phyloP scores from a whole-genome alignment of 2,113 vertebrate species.

The Pseudorasbora parva region DNA sequence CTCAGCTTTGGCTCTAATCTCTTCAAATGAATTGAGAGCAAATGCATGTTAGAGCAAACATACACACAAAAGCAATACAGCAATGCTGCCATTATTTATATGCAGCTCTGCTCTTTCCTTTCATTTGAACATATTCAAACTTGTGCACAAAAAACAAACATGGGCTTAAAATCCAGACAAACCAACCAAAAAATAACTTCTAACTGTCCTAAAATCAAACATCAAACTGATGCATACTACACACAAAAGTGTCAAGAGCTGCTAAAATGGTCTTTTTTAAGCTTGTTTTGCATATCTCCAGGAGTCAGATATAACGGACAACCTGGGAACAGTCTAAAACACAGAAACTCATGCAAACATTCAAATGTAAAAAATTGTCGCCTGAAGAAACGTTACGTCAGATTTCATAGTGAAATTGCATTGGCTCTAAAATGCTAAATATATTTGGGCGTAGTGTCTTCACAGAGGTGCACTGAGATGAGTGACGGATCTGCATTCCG shows the following conservation, averaged over 20 bases:
- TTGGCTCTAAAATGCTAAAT: too few relatives aligned
- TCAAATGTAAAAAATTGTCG: too few relatives aligned
- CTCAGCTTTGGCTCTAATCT: constrained; percentile 5
- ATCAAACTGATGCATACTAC: neutral
- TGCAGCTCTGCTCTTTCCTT: neutral
- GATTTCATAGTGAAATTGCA: too few relatives aligned
- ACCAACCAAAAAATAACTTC: neutral
- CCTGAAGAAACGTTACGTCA: too few relatives aligned
- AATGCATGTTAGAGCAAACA: constrained; percentile 27
- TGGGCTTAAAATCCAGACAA: neutral
- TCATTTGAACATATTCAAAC: neutral
- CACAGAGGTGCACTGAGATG: too few relatives aligned
- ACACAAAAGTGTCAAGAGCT: neutral
- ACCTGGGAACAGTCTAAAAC: neutral
- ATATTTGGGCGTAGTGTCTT: too few relatives aligned
- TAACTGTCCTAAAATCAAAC: too few relatives aligned
- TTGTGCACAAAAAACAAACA: neutral
- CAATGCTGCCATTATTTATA: neutral
- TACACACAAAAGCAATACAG: neutral
- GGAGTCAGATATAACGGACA: neutral
- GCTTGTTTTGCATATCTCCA: neutral
- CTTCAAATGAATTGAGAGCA: neutral
- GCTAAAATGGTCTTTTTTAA: neutral
- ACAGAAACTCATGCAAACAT: too few relatives aligned
- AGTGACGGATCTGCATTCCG: too few relatives aligned